phyloP scores from a whole-genome alignment of 2,797 vertebrate genomes.

The Myiothlypis coronata region DNA sequence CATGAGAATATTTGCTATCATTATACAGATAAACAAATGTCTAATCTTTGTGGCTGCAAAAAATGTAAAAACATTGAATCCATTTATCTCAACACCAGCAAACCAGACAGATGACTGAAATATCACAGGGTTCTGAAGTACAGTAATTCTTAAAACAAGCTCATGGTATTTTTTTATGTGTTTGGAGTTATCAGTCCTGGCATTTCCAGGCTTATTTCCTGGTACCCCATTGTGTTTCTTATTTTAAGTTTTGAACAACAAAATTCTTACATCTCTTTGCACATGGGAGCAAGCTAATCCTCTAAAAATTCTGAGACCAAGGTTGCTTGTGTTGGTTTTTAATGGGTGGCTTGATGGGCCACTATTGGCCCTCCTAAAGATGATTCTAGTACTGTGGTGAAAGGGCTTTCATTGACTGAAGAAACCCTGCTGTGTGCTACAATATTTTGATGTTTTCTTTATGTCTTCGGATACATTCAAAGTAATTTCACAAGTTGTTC shows the following conservation, averaged over 20 bases:
- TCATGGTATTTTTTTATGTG: background rate
- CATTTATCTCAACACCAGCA: slow-evolving; percentile 1
- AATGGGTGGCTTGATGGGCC: background rate
- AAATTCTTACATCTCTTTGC: background rate
- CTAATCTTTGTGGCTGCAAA: slow-evolving; percentile 10
- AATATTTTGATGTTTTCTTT: background rate
- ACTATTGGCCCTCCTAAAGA: background rate
- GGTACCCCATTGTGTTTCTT: background rate
- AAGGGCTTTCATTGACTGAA: background rate
- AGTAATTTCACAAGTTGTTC: background rate
- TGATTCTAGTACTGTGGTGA: background rate
- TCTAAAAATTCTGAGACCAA: background rate
- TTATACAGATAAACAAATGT: slow-evolving; percentile 12
- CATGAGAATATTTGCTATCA: background rate
- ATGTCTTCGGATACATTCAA: background rate
- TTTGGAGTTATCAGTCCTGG: background rate
- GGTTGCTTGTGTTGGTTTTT: background rate
- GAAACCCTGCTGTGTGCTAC: background rate
- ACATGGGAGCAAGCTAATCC: background rate
- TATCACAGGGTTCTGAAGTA: background rate
- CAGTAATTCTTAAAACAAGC: background rate
- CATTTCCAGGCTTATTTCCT: background rate
- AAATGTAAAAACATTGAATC: background rate
- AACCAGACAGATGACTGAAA: background rate
- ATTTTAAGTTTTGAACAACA: background rate